phyloP scores from a whole-genome alignment of 2,797 vertebrate species.

The Momotus momota region DNA sequence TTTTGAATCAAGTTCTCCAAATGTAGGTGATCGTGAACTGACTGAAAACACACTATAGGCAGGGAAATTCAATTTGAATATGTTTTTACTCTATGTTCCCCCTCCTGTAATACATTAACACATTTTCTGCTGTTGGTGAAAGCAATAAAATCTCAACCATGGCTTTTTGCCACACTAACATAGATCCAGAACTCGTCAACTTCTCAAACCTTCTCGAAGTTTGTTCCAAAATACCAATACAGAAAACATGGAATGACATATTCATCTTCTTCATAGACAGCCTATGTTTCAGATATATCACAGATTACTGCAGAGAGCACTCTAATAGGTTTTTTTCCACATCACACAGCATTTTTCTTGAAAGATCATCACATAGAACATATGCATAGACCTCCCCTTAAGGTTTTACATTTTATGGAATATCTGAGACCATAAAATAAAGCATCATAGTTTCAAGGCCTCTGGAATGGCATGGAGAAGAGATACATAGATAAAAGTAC shows the following conservation, averaged over 20 bases:
- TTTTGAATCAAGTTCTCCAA: not conserved
- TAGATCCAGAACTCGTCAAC: not conserved
- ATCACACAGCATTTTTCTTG: not conserved
- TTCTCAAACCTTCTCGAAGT: not conserved
- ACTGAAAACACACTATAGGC: not conserved
- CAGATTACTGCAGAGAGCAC: not conserved
- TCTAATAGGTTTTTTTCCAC: not conserved
- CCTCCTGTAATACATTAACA: not conserved
- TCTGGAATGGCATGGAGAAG: not conserved
- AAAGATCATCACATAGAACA: not conserved
- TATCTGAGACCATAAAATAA: conserved; percentile 37
- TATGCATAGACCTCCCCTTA: not conserved
- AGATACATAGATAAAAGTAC: conserved; percentile 20
- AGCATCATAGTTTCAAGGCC: conserved; percentile 30
- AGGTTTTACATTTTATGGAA: conserved; percentile 9
- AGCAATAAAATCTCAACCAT: not conserved
- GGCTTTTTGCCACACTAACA: not conserved
- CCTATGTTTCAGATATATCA: not conserved
- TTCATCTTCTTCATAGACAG: not conserved
- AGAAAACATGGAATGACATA: not conserved
- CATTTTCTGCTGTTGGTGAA: not conserved
- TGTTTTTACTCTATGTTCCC: not conserved
- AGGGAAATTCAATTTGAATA: not conserved
- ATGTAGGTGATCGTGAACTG: not conserved
- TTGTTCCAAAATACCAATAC: not conserved